These are phyloP conservation scores for Aromia moschata DNA, from an alignment of 2,888 invertebrate species.

Conservation along the genomic window DNA sequence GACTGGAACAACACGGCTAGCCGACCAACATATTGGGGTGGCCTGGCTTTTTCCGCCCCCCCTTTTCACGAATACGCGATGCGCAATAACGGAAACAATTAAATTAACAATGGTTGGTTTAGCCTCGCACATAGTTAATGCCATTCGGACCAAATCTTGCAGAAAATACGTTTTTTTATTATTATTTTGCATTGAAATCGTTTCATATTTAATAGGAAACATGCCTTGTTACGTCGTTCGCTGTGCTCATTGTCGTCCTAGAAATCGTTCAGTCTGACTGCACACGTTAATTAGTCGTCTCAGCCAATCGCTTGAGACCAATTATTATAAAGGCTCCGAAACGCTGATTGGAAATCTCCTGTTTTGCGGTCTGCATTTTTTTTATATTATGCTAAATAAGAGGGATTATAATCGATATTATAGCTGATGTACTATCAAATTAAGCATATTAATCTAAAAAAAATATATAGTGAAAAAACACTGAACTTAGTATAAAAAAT, in stretches of 20 bases:
- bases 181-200: slow-evolving; percentile 60
- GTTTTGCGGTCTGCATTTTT: too few species aligned
- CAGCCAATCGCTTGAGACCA: background rate
- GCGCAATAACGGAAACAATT: slow-evolving; percentile 65
- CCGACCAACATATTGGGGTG: slow-evolving; percentile 51
- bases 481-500: too few species aligned
- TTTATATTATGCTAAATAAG: too few species aligned
- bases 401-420: too few species aligned
- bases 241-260: slow-evolving; percentile 30
- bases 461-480: too few species aligned
- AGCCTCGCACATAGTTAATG: slow-evolving; percentile 60
- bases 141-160: slow-evolving; percentile 63
- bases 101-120: slow-evolving; percentile 65
- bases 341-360: too few species aligned
- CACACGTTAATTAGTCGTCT: slow-evolving; percentile 10
- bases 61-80: slow-evolving; percentile 55
- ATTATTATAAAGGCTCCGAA: background rate
- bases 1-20: too few species aligned
- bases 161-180: slow-evolving; percentile 63
- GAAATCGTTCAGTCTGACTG: slow-evolving; percentile 32
- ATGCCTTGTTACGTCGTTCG: slow-evolving; percentile 50
- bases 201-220: slow-evolving; percentile 62
- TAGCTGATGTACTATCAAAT: too few species aligned
- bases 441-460: too few species aligned
- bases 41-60: slow-evolving; percentile 56